A percentile compares a stretch with the other conserved stretches of the same genome.
Conservation (phyloP, 2,113 vertebrate species). For the Brevimyrus niger region DNA sequence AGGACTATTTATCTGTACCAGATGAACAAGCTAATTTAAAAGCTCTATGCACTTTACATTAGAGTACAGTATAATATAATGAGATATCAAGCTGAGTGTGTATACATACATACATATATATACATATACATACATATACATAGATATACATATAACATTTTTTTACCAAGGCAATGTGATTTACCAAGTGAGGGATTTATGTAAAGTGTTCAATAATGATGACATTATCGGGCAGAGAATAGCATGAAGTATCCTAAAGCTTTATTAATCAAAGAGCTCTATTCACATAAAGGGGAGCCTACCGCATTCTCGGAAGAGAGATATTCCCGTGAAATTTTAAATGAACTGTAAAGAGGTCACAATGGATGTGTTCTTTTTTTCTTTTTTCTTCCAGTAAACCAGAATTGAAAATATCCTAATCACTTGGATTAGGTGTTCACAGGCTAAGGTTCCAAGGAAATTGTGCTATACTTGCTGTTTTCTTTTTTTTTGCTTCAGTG, state of each 20-base stretch:
- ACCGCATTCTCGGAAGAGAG: background rate
- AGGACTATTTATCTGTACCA: background rate
- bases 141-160: too few relatives aligned
- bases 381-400: background rate
- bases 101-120: too few relatives aligned
- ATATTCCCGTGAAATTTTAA: background rate
- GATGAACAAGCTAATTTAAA: background rate
- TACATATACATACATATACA: too few relatives aligned
- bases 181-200: background rate
- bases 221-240: background rate
- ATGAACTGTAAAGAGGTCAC: background rate
- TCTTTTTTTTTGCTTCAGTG: background rate
- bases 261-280: background rate
- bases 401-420: background rate
- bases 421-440: background rate
- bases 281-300: background rate
- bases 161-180: too few relatives aligned
- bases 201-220: background rate
- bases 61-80: constrained; percentile 1
- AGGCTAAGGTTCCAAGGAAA: background rate
- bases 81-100: background rate
- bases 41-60: background rate
- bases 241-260: background rate
- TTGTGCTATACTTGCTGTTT: background rate
- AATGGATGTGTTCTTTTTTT: background rate